These are phyloP conservation scores for Lasiurus borealis DNA, from an alignment of 2,113 vertebrate genomes.

Conservation along the genomic window DNA sequence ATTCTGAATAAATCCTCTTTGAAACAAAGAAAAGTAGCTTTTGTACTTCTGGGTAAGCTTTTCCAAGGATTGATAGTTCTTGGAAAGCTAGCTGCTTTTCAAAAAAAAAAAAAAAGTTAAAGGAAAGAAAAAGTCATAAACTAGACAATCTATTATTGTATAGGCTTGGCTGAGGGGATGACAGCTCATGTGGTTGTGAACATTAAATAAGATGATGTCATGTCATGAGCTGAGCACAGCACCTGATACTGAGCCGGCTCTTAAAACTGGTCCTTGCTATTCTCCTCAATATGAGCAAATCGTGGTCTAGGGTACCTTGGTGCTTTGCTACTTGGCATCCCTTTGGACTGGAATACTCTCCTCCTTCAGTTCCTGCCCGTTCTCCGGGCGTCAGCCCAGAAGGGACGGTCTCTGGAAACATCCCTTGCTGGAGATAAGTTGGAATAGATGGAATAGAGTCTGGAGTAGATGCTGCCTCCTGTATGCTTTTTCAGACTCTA, in stretches of 20 bases:
- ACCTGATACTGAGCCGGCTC: background rate
- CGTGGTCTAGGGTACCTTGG: background rate
- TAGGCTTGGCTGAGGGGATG: background rate
- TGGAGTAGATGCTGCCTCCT: background rate
- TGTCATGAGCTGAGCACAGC: background rate
- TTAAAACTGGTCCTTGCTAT: background rate
- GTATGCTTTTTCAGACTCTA: background rate
- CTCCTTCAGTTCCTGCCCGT: background rate
- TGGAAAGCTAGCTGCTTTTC: constrained; percentile 43
- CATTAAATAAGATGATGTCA: background rate
- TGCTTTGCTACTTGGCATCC: background rate
- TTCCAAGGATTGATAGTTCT: constrained; percentile 28
- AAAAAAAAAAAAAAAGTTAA: background rate
- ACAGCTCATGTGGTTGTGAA: background rate
- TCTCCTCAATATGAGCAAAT: background rate
- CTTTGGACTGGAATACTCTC: background rate
- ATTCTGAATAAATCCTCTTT: constrained; percentile 6
- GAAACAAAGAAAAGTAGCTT: constrained; percentile 38
- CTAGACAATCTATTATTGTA: background rate
- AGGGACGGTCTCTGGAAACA: background rate
- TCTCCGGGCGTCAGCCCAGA: background rate
- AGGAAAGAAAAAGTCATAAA: background rate
- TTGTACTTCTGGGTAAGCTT: constrained; percentile 32
- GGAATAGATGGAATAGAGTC: background rate
- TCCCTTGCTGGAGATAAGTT: background rate